Percentiles rank a stretch among this genome's conserved stretches.
Conservation (phyloP, 2,888 invertebrate species). For the Mythimna vitellina region DNA sequence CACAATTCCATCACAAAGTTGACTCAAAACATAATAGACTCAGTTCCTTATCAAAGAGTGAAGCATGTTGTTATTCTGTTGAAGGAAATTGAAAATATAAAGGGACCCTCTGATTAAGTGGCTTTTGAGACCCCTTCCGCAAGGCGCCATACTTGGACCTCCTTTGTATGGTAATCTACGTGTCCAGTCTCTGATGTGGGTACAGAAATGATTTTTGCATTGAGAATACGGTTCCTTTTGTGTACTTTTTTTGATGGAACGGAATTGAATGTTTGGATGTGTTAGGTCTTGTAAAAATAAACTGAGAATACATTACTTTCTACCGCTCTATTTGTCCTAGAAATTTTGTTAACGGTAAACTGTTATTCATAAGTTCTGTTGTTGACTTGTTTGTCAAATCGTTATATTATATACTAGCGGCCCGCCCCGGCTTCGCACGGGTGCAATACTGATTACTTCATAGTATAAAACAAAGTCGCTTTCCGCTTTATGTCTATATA, state of each 20-base stretch:
- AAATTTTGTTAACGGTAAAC: background rate
- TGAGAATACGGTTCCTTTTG: slow-evolving; percentile 44
- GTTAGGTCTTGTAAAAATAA: slow-evolving; percentile 17
- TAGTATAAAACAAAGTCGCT: too few species aligned
- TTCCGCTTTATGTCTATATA: too few species aligned
- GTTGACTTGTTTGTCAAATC: too few species aligned
- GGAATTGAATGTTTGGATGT: slow-evolving; percentile 13
- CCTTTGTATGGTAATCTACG: slow-evolving; percentile 63
- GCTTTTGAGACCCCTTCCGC: slow-evolving; percentile 59
- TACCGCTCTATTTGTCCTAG: background rate
- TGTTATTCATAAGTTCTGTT: background rate
- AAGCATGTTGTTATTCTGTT: slow-evolving; percentile 47
- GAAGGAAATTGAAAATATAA: slow-evolving; percentile 69
- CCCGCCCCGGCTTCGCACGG: too few species aligned
- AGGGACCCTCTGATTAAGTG: slow-evolving; percentile 64
- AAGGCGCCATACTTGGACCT: slow-evolving; percentile 57
- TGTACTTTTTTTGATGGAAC: slow-evolving; percentile 20
- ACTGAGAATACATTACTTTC: background rate
- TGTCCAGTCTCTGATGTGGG: slow-evolving; percentile 63
- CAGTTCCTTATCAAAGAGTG: slow-evolving; percentile 38
- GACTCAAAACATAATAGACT: slow-evolving; percentile 48
- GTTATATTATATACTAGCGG: too few species aligned
- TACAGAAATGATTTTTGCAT: slow-evolving; percentile 54
- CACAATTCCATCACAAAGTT: slow-evolving; percentile 28
- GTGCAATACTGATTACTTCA: too few species aligned